These are phyloP conservation scores for Aspidiotus rigidus DNA, from an alignment of 2,888 invertebrate species.

Conservation along the genomic window DNA sequence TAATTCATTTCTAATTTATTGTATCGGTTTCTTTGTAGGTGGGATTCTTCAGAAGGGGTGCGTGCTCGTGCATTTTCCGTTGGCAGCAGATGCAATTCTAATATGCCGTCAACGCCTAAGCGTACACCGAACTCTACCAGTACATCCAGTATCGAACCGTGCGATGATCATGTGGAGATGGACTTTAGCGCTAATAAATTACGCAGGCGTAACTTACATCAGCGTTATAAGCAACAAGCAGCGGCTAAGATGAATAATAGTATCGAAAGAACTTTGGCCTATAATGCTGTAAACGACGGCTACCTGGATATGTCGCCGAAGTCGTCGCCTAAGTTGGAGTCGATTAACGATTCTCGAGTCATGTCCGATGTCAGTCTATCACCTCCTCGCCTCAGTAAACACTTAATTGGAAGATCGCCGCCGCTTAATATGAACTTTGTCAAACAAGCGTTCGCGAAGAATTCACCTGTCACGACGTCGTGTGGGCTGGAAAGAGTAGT, in stretches of 20 bases:
- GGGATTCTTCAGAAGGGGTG: conserved; percentile 31
- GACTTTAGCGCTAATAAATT: conserved; percentile 50
- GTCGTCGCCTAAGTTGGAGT: conserved; percentile 38
- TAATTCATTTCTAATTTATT: not conserved
- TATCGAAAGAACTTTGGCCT: conserved; percentile 20
- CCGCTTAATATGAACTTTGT: conserved; percentile 35
- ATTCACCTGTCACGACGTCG: conserved; percentile 35
- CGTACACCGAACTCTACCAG: conserved; percentile 44
- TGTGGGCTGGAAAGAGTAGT: conserved; percentile 35
- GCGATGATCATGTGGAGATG: conserved; percentile 76
- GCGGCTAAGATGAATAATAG: not conserved
- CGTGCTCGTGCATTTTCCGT: conserved; percentile 69
- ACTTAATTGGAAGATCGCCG: conserved; percentile 38
- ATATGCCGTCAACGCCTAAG: conserved; percentile 33
- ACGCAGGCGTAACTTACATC: conserved; percentile 28
- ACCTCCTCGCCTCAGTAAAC: conserved; percentile 34
- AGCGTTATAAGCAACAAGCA: conserved; percentile 34
- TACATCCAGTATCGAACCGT: conserved; percentile 46
- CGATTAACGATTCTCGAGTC: conserved; percentile 25
- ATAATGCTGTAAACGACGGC: conserved; percentile 3
- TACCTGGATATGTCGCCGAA: conserved; percentile 40
- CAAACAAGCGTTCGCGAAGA: conserved; percentile 28
- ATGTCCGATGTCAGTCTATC: conserved; percentile 34
- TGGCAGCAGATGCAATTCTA: conserved; percentile 50
- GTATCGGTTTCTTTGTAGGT: conserved; percentile 8